phyloP scores from a whole-genome alignment of 2,797 vertebrate genomes.

The Brotula barbata region DNA sequence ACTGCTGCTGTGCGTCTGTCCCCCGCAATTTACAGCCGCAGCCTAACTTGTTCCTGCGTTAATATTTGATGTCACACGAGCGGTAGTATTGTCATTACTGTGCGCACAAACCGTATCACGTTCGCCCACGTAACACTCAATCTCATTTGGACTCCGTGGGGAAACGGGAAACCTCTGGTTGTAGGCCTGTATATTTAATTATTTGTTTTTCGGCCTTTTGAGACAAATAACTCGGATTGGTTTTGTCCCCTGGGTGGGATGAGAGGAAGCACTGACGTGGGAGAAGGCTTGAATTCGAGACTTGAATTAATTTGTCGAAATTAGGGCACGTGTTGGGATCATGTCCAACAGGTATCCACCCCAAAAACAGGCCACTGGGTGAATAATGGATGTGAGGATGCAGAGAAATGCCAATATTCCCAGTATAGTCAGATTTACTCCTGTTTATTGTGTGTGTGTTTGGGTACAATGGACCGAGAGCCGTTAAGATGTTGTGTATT shows the following conservation, averaged over 20 bases:
- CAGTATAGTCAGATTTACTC: constrained; percentile 26
- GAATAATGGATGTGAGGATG: constrained; percentile 66
- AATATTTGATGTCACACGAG: constrained; percentile 81
- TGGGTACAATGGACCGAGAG: constrained; percentile 6
- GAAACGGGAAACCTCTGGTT: constrained; percentile 76
- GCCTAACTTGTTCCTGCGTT: constrained; percentile 78
- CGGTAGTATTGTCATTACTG: constrained; percentile 76
- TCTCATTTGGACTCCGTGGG: constrained; percentile 60
- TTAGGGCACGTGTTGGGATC: constrained; percentile 42
- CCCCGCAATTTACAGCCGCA: constrained; percentile 65
- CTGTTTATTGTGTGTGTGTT: constrained; percentile 26
- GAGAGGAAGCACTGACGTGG: constrained; percentile 42
- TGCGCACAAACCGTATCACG: constrained; percentile 76
- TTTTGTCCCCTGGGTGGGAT: constrained; percentile 27
- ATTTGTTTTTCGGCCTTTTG: constrained; percentile 57
- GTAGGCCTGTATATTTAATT: constrained; percentile 73
- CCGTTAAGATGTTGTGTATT: constrained; percentile 21
- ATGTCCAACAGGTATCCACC: constrained; percentile 22
- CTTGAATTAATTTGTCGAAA: constrained; percentile 49
- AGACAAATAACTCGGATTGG: constrained; percentile 55
- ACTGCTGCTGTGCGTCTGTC: constrained; percentile 34
- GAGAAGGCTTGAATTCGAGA: too few relatives aligned
- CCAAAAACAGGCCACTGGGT: constrained; percentile 28
- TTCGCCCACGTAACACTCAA: constrained; percentile 77
- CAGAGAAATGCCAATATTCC: constrained; percentile 35